Conservation (phyloP, 2,888 invertebrate species). For the Drosophila villosipedis region DNA sequence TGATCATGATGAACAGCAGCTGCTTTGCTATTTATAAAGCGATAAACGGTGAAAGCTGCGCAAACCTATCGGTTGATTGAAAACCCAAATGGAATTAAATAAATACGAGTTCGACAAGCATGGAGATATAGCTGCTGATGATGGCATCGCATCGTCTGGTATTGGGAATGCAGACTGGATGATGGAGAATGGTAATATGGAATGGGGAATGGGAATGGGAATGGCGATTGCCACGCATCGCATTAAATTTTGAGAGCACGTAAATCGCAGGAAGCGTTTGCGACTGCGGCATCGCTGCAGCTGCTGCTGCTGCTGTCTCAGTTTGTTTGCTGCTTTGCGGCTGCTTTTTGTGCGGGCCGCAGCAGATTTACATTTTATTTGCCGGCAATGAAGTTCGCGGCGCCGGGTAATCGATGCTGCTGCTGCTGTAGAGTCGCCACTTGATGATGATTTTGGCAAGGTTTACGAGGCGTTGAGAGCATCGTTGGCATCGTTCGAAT, state of each 20-base stretch:
- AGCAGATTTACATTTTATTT: slow-evolving; percentile 77
- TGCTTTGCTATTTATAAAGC: slow-evolving; percentile 56
- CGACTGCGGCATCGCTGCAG: slow-evolving; percentile 39
- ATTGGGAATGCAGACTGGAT: slow-evolving; percentile 4
- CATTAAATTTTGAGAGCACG: slow-evolving; percentile 71
- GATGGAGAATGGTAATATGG: slow-evolving; percentile 2
- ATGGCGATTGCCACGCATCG: slow-evolving; percentile 65
- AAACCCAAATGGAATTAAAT: slow-evolving; percentile 78
- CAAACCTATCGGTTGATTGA: slow-evolving; percentile 76
- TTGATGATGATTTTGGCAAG: slow-evolving; percentile 67
- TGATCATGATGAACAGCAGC: slow-evolving; percentile 41
- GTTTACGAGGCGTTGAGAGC: slow-evolving; percentile 71
- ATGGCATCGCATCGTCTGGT: slow-evolving; percentile 24
- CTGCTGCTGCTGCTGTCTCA: slow-evolving; percentile 6
- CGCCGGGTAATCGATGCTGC: slow-evolving; percentile 4
- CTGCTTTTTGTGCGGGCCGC: slow-evolving; percentile 51
- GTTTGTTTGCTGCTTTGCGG: slow-evolving; percentile 51
- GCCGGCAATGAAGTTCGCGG: slow-evolving; percentile 19
- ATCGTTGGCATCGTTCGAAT: slow-evolving; percentile 40
- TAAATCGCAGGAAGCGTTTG: slow-evolving; percentile 45
- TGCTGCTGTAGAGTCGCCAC: slow-evolving; percentile 32
- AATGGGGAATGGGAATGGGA: slow-evolving; percentile 1
- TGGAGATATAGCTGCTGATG: slow-evolving; percentile 38
- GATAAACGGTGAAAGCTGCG: slow-evolving; percentile 55
- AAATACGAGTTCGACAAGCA: slow-evolving; percentile 60